A percentile compares a stretch with the other conserved stretches of the same genome.
Evolutionary conservation across 1,140 invertebrate species (phyloP).

Genomic region (Drosophila prosaltans): DNA sequence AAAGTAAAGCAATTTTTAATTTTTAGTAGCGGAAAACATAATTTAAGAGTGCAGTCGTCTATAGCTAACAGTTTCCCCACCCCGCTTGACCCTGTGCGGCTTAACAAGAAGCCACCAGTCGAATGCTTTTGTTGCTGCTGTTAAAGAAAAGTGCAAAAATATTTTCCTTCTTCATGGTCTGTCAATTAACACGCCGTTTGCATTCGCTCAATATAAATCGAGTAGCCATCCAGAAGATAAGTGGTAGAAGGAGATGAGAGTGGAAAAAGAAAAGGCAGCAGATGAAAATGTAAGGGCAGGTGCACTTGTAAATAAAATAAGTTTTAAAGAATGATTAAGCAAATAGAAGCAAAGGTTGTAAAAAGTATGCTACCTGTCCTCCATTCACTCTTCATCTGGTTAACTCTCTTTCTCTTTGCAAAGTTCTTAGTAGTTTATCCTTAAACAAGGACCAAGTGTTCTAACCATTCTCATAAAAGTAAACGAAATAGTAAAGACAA

Average conservation of each 20-base stretch:
- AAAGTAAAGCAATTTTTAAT: neutral
- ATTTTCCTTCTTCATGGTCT: conserved; percentile 77
- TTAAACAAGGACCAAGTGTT: conserved; percentile 36
- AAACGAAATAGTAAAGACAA: conserved; percentile 57
- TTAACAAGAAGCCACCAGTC: conserved; percentile 19
- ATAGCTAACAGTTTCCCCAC: conserved; percentile 2
- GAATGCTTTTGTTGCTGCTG: conserved; percentile 20
- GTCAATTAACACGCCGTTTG: conserved; percentile 81
- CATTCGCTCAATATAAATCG: conserved; percentile 81
- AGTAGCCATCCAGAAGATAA: conserved; percentile 29
- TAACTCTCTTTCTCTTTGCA: neutral
- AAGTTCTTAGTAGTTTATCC: conserved; percentile 59
- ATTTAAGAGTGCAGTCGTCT: conserved; percentile 10
- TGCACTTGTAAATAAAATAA: conserved; percentile 72
- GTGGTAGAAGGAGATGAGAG: neutral
- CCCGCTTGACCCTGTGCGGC: conserved; percentile 23
- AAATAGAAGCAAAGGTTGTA: conserved; percentile 31
- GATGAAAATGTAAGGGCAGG: too few relatives aligned
- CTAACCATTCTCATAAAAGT: conserved; percentile 71
- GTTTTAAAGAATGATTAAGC: conserved; percentile 66
- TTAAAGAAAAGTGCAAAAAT: conserved; percentile 68
- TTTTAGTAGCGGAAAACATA: conserved; percentile 25
- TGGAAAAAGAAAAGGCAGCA: neutral
- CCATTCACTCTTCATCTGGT: conserved; percentile 9
- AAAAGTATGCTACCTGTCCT: neutral